A percentile compares a stretch with the other conserved stretches of the same genome.
phyloP scores from a whole-genome alignment of 2,113 vertebrate species.

The Danionella cerebrum region DNA sequence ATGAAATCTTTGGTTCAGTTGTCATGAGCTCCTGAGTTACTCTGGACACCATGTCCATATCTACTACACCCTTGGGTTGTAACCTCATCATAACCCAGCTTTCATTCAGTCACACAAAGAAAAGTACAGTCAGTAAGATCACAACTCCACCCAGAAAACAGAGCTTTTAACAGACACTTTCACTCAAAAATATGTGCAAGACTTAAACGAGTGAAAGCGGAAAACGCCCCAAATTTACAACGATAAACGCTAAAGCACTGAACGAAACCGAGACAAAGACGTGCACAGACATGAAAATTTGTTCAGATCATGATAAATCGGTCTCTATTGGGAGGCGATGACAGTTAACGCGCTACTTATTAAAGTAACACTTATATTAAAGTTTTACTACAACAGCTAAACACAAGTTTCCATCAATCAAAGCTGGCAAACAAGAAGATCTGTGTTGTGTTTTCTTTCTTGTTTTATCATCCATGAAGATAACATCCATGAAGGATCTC shows the following conservation, averaged over 20 bases:
- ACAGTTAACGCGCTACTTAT: too few relatives aligned
- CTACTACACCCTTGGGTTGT: slow-evolving; percentile 8
- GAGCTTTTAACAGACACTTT: background rate
- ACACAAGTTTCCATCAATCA: too few relatives aligned
- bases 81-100: background rate
- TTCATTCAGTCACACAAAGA: background rate
- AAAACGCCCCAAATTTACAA: background rate
- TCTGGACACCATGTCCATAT: background rate
- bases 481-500: too few relatives aligned
- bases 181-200: background rate
- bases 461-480: too few relatives aligned
- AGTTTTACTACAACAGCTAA: too few relatives aligned
- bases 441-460: too few relatives aligned
- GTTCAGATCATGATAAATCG: too few relatives aligned
- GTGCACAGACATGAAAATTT: background rate
- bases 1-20: background rate
- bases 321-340: too few relatives aligned
- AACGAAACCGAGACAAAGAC: background rate
- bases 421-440: too few relatives aligned
- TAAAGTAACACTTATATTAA: too few relatives aligned
- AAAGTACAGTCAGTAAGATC: background rate
- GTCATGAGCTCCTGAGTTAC: background rate
- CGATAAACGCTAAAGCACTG: background rate
- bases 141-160: background rate
- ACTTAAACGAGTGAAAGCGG: background rate